These are phyloP conservation scores for Glossophaga mutica DNA, from an alignment of 2,797 vertebrate species.

Conservation along the genomic window DNA sequence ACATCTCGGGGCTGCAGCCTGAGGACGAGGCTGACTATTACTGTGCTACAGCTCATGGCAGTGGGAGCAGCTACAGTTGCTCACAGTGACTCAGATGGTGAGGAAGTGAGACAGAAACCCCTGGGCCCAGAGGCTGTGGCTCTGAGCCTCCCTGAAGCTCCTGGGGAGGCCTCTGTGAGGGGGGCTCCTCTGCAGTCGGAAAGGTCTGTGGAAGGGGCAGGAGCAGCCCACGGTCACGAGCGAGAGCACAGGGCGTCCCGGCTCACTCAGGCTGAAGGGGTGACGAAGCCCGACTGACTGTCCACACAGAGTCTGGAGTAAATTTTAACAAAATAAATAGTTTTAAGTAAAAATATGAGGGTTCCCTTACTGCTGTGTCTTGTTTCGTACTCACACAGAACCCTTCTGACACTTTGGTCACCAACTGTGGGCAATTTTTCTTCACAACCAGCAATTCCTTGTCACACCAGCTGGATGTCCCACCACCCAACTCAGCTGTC, in stretches of 20 bases:
- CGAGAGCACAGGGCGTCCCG: not conserved
- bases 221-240: too few relatives aligned
- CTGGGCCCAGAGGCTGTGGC: too few relatives aligned
- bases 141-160: too few relatives aligned
- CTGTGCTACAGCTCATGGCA: accelerated
- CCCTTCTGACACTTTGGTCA: not conserved
- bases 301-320: not conserved
- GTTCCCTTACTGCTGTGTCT: not conserved
- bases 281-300: not conserved
- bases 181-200: too few relatives aligned
- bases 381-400: not conserved
- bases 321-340: not conserved
- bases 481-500: too few relatives aligned
- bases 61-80: not conserved
- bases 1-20: not conserved
- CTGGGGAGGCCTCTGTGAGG: too few relatives aligned
- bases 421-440: accelerated
- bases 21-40: not conserved
- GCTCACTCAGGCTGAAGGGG: not conserved
- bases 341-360: not conserved
- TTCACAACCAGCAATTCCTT: too few relatives aligned
- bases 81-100: not conserved
- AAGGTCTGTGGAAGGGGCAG: too few relatives aligned
- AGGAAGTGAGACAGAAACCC: not conserved
- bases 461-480: too few relatives aligned